Base-by-base conservation (phyloP, 2,113 vertebrate species). In the Thryonomys swinderianus region DNA sequence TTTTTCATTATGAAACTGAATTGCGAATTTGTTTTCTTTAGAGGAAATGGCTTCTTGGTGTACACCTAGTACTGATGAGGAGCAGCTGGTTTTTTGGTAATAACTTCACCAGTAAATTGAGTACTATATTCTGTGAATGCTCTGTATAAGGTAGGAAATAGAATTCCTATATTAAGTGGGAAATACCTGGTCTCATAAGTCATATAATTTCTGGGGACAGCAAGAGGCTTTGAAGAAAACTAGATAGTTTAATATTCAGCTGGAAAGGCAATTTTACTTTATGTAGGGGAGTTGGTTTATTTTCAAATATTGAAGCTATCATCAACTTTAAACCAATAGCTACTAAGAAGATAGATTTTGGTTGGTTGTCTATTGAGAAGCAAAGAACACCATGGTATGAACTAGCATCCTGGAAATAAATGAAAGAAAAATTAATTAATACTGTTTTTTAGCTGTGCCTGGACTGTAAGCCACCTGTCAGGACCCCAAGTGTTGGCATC, bases 161-260 rank as follows among this genome's bases (percentile, higher is more conserved):
- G 81, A 90, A 73, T 96, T 92, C 34, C 79, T 96, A 30, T 92
- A 34, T 76, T 95, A 87, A 92, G 55, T 96, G 57, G 62, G 74
- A 96, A 87, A 51, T 94, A 80, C 3, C 62, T 89, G 20, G 5
- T 93, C 48, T 74, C 66, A 51, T 74, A 57, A 61, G 55, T 85
- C 23, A 73, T 11, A 76, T 87, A 45, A 61, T 95, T 85, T 96
- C 74, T 86, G 2, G 92, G 45, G 66, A 64, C 87, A 80, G 21
- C 69, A 81, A 90, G 78, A 89, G 59, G 40, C 42, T 69, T 76
- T 85, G 53, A 67, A 84, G 73, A 86, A 89, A 94, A 84, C 64
- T 57, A 76, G 84, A 74, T 84, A 48, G 40, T 12, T 93, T 82
- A 62, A 85, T 69, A 48, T 55, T 92, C 88, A 74, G 25, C 78